Evolutionary conservation across 2,113 vertebrate species (phyloP).

Genomic region (Lampris megalopsis): DNA sequence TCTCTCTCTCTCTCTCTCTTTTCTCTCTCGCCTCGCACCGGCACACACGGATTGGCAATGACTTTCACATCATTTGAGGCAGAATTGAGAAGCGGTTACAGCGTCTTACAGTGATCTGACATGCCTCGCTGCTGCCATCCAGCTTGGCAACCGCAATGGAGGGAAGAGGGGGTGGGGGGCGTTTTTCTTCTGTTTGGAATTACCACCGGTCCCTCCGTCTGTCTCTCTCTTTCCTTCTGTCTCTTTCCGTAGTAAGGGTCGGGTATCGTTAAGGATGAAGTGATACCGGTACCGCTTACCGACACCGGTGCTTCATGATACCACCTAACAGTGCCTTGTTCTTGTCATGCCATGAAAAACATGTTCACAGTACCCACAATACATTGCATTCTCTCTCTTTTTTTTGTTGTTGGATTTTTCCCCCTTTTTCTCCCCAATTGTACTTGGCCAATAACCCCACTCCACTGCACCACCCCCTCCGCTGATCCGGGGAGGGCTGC

Average conservation of each 20-base stretch:
- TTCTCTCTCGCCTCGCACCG: slow-evolving; percentile 53
- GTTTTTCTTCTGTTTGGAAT: slow-evolving; percentile 53
- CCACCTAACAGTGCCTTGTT: too few relatives aligned
- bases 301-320: too few relatives aligned
- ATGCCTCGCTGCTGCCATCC: slow-evolving; percentile 71
- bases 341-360: too few relatives aligned
- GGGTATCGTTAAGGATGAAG: too few relatives aligned
- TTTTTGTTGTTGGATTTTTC: too few relatives aligned
- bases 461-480: too few relatives aligned
- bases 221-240: background rate
- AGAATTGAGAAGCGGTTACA: slow-evolving; percentile 72
- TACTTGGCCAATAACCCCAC: too few relatives aligned
- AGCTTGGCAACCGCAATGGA: slow-evolving; percentile 50
- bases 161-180: slow-evolving; percentile 29
- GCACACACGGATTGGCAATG: slow-evolving; percentile 71
- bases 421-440: too few relatives aligned
- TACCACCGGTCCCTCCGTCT: background rate
- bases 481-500: too few relatives aligned
- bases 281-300: too few relatives aligned
- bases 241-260: slow-evolving; percentile 32
- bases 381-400: too few relatives aligned
- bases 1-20: background rate
- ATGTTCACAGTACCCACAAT: too few relatives aligned
- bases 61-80: slow-evolving; percentile 79
- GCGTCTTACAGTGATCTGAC: slow-evolving; percentile 72